Conservation (phyloP, 2,113 vertebrate species). For the Osmerus eperlanus region DNA sequence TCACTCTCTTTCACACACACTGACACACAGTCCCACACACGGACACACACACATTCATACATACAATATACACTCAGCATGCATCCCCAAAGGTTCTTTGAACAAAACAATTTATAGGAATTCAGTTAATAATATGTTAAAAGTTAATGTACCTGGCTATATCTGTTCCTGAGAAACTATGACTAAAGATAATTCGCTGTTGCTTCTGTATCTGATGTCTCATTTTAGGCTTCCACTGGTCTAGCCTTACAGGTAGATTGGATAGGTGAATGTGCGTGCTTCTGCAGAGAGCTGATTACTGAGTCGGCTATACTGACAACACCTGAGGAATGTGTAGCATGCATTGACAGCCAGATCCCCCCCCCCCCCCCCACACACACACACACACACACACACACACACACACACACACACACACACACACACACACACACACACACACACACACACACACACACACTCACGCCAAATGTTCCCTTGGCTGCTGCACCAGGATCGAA, state of each 20-base stretch:
- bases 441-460: neutral
- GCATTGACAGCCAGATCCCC: conserved; percentile 44
- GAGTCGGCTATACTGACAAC: conserved; percentile 64
- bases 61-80: too few species aligned
- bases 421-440: neutral
- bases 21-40: neutral
- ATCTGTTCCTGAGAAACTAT: too few species aligned
- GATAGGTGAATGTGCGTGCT: conserved; percentile 39
- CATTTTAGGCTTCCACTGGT: too few species aligned
- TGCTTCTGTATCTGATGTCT: too few species aligned
- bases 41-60: too few species aligned
- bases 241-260: neutral
- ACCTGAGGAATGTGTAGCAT: conserved; percentile 74
- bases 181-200: too few species aligned
- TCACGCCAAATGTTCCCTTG: conserved; percentile 13
- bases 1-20: neutral
- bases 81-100: too few species aligned
- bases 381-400: neutral
- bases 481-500: conserved; percentile 15
- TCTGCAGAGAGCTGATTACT: conserved; percentile 63
- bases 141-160: too few species aligned
- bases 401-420: neutral
- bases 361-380: conserved; percentile 16
- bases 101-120: too few species aligned
- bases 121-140: too few species aligned